phyloP scores from a whole-genome alignment of 1,140 invertebrate genomes.

The Drosophila sp. region DNA sequence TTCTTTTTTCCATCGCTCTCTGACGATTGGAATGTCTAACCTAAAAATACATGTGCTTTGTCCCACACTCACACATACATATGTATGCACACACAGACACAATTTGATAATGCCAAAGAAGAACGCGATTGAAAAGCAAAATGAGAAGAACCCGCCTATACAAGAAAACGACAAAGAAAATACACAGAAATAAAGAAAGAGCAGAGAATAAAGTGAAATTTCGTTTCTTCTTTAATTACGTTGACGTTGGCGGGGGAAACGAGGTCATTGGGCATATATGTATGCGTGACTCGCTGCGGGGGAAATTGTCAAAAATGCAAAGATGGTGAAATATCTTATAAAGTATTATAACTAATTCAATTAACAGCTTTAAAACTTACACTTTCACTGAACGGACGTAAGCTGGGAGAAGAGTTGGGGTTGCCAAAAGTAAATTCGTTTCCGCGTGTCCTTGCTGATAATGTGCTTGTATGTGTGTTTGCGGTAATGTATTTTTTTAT shows the following conservation, averaged over 20 bases:
- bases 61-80: constrained; percentile 21
- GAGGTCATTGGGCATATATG: constrained; percentile 64
- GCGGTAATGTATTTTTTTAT: constrained; percentile 14
- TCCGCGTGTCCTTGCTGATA: constrained; percentile 51
- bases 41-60: constrained; percentile 61
- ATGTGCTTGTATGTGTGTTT: constrained; percentile 24
- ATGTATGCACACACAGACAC: constrained; percentile 20
- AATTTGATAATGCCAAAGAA: constrained; percentile 69
- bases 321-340: background rate
- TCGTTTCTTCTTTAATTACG: constrained; percentile 56
- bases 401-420: constrained; percentile 5
- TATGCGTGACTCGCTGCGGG: constrained; percentile 10
- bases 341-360: background rate
- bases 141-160: constrained; percentile 33
- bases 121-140: constrained; percentile 50
- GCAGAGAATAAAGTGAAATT: constrained; percentile 65
- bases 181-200: constrained; percentile 5
- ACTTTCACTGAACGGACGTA: constrained; percentile 69
- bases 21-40: constrained; percentile 43
- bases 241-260: constrained; percentile 41
- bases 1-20: background rate
- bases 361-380: constrained; percentile 52
- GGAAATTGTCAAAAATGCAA: constrained; percentile 34
- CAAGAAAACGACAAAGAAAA: constrained; percentile 62
- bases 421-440: constrained; percentile 25